phyloP scores from a whole-genome alignment of 2,113 vertebrate species.

The Paradisaea rubra region DNA sequence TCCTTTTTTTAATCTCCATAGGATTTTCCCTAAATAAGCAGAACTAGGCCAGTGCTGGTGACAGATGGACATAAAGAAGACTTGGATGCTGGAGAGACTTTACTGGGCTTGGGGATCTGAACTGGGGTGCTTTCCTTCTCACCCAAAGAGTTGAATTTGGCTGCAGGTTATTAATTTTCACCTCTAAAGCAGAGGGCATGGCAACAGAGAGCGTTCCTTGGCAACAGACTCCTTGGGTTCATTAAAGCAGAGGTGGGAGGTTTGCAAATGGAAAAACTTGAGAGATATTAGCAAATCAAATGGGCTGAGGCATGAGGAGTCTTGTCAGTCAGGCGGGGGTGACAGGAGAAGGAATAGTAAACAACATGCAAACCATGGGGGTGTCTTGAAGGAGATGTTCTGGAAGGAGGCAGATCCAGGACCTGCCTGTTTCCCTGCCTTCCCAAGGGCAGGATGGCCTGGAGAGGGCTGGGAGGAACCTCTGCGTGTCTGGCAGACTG shows the following conservation, averaged over 20 bases:
- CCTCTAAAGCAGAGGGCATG: slow-evolving; percentile 45
- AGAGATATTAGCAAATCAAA: slow-evolving; percentile 46
- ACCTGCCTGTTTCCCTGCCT: not conserved
- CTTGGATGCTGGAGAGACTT: not conserved
- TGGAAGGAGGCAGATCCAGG: not conserved
- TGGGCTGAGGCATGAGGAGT: slow-evolving; percentile 5
- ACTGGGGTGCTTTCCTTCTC: not conserved
- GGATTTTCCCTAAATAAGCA: slow-evolving; percentile 43
- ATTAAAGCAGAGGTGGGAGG: slow-evolving; percentile 59
- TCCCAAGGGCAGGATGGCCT: not conserved
- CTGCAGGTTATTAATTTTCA: slow-evolving; percentile 55
- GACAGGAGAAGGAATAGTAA: slow-evolving; percentile 13
- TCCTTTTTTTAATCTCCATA: slow-evolving; percentile 24
- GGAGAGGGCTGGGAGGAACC: not conserved
- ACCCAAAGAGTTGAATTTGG: slow-evolving; percentile 39
- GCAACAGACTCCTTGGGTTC: slow-evolving; percentile 50
- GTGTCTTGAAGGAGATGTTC: not conserved
- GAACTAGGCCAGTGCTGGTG: slow-evolving; percentile 30
- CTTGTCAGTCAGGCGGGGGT: not conserved
- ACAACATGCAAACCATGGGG: not conserved
- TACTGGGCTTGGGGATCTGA: not conserved
- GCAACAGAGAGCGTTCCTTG: slow-evolving; percentile 52
- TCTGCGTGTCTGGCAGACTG: too few relatives aligned
- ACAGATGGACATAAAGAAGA: slow-evolving; percentile 16
- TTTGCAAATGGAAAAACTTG: slow-evolving; percentile 41